Percentiles rank a stretch among this genome's conserved stretches.
phyloP scores from a whole-genome alignment of 2,797 vertebrate species.

The Dendrocincla tyrannina region DNA sequence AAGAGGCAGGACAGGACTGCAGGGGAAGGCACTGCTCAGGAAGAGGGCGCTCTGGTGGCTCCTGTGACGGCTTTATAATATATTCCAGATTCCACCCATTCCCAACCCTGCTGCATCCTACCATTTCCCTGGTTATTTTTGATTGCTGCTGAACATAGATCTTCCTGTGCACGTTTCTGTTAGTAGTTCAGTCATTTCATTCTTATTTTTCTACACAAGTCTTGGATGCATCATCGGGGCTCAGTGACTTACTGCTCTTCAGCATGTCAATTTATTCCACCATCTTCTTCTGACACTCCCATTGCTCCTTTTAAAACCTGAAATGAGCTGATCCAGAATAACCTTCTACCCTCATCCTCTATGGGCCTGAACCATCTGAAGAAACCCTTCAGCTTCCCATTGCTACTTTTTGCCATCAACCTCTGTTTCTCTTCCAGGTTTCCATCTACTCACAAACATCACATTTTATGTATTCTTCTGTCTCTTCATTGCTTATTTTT shows the following conservation, averaged over 20 bases:
- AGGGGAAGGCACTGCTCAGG: rapidly evolving
- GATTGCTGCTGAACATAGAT: background rate
- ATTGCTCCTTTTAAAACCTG: background rate
- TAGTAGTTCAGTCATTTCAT: background rate
- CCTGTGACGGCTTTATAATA: background rate
- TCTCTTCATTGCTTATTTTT: constrained; percentile 29
- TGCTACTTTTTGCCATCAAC: background rate
- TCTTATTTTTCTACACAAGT: constrained; percentile 13
- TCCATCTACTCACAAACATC: background rate
- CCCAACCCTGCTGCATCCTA: background rate
- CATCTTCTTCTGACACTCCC: background rate
- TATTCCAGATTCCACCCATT: background rate
- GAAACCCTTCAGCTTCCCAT: background rate
- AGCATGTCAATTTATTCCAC: background rate
- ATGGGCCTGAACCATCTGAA: background rate
- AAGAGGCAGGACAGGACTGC: rapidly evolving
- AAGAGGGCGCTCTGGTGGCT: background rate
- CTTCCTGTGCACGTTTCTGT: background rate
- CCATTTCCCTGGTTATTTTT: background rate
- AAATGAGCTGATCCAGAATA: background rate
- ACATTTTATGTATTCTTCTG: background rate
- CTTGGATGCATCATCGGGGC: background rate
- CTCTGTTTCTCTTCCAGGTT: background rate
- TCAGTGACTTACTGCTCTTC: background rate
- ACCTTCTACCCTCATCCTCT: background rate